Conservation (phyloP, 1,140 invertebrate genomes). For the Calycopis cecrops region DNA sequence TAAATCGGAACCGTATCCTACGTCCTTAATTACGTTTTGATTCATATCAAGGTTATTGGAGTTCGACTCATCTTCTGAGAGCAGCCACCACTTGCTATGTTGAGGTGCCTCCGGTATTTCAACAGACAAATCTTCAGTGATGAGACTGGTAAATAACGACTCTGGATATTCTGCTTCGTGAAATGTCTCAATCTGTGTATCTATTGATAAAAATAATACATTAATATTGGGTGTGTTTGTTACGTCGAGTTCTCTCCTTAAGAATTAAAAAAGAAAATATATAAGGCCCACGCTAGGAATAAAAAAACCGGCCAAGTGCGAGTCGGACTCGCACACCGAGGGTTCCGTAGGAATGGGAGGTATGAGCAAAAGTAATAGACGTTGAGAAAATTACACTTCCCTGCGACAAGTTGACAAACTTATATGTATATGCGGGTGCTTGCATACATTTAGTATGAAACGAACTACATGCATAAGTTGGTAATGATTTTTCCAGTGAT, state of each 20-base stretch:
- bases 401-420: too few species aligned
- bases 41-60: slow-evolving; percentile 29
- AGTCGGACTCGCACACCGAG: too few species aligned
- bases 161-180: slow-evolving; percentile 3
- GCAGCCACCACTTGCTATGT: slow-evolving; percentile 46
- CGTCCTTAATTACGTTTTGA: slow-evolving; percentile 10
- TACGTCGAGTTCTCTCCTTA: too few species aligned
- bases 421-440: too few species aligned
- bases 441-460: too few species aligned
- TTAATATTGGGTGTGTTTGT: too few species aligned
- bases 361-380: too few species aligned
- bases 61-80: slow-evolving; percentile 56
- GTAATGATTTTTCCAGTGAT: too few species aligned
- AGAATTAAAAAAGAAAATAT: slow-evolving; percentile 1
- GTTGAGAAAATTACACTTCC: too few species aligned
- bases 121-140: slow-evolving; percentile 60
- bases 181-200: not conserved
- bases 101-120: slow-evolving; percentile 18
- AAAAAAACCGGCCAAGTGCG: too few species aligned
- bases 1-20: slow-evolving; percentile 39
- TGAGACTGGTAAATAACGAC: slow-evolving; percentile 38
- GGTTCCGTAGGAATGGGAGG: too few species aligned
- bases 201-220: slow-evolving; percentile 13
- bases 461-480: too few species aligned
- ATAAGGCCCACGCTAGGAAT: not conserved